Evolutionary conservation across 2,888 invertebrate genomes (phyloP).

Genomic region (Ypsolopha scabrella): DNA sequence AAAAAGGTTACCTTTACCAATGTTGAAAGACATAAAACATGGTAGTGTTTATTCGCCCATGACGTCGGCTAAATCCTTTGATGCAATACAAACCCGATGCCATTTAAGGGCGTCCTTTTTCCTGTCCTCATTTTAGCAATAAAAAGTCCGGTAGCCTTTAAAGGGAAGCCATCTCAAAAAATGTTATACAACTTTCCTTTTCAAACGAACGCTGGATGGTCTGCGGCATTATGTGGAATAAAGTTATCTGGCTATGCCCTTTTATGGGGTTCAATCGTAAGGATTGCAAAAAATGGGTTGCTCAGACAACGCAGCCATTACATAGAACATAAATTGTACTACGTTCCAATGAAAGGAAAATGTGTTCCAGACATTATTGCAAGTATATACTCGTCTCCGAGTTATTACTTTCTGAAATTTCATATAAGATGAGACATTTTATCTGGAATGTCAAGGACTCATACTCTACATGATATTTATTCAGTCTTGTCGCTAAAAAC

Average conservation of each 20-base stretch:
- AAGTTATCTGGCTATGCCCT: conserved; percentile 63
- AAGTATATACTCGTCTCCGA: too few species aligned
- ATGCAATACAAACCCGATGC: conserved; percentile 20
- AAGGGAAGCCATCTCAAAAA: conserved; percentile 55
- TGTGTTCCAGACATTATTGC: conserved; percentile 25
- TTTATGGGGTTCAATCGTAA: conserved; percentile 52
- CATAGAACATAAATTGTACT: conserved; percentile 27
- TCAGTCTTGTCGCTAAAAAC: too few species aligned
- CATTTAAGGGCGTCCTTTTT: conserved; percentile 24
- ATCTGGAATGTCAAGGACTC: too few species aligned
- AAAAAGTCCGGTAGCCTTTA: conserved; percentile 46
- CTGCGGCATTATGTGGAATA: conserved; percentile 54
- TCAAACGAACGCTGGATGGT: conserved; percentile 45
- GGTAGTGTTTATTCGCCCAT: conserved; percentile 24
- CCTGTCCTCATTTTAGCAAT: conserved; percentile 39
- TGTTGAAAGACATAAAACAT: neutral
- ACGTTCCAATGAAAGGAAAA: conserved; percentile 45
- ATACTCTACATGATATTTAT: too few species aligned
- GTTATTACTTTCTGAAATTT: too few species aligned
- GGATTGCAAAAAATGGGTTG: conserved; percentile 41
- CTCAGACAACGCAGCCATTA: conserved; percentile 44
- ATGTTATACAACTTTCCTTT: conserved; percentile 60
- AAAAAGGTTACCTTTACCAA: neutral
- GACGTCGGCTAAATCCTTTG: conserved; percentile 42
- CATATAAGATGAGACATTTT: too few species aligned